Base-by-base conservation (phyloP, 2,797 vertebrate genomes). In the Dendrocincla tyrannina region DNA sequence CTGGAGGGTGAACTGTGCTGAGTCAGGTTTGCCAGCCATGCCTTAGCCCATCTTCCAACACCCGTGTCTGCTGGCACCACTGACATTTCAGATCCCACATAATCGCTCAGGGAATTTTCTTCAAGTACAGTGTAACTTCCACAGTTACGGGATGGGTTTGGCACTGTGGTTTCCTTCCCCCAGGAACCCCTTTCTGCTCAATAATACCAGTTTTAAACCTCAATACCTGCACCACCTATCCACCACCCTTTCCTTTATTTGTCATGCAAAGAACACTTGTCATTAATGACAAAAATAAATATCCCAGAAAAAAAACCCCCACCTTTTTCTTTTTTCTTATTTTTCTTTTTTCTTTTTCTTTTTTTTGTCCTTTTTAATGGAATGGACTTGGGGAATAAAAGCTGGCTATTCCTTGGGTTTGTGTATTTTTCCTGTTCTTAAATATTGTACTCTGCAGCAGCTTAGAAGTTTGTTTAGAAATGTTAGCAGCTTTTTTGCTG, bases 401-500 rank as follows among this genome's bases (percentile, higher is more conserved):
- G 28, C 13, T 50, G 63, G 12, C 13, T 68, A 70, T 85, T 84
- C 32, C 37, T 76, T 41, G 11, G 4, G 15, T 73, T 92, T 89
- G 39, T 50, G 3, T 59, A 64, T 67, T 91, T 93, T 76, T 67
- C 44, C 35, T 69, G 4, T 33, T 84, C 50, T 73, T 91, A 66
- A 84, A 72, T 66, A 83, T 24, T 73, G 24, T 46, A 67, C 27
- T 91, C 62, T 74, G 18, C 42, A 87, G 56, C 37, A 73, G 86
- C 59, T 86, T 49, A 56, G 17, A 42, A 82, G 11, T 60, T 85
- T 79, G 67, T 93, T 96, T 90, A 86, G 82, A 86, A 89, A 91
- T 1, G 7, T 67, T 80, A 50, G 37, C 63, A 74, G 59, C 7
- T 77, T 82, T 88, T 78, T 56, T 83, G 47, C 68, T 92, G 33